Evolutionary conservation across 2,113 vertebrate species (phyloP).

Genomic region (Isichthys henryi): DNA sequence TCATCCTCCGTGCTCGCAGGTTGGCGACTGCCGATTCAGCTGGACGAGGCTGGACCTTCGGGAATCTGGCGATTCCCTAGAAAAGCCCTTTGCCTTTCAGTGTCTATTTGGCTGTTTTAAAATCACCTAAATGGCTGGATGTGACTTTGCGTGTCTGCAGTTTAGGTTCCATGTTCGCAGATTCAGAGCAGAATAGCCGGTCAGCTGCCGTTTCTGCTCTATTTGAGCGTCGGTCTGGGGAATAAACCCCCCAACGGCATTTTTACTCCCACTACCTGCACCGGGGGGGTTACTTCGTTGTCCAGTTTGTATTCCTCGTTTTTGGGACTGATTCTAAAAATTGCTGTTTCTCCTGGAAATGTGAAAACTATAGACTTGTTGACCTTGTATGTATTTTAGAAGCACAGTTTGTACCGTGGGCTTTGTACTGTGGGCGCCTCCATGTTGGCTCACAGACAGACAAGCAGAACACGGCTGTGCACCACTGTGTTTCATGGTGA

Average conservation of each 20-base stretch:
- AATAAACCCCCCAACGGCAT: background rate
- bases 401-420: background rate
- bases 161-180: background rate
- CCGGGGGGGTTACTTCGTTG: background rate
- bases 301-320: background rate
- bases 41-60: background rate
- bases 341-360: background rate
- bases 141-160: background rate
- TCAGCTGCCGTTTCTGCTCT: background rate
- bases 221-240: background rate
- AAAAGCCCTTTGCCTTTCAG: background rate
- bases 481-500: too few relatives aligned
- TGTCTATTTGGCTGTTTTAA: background rate
- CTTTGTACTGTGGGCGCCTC: background rate
- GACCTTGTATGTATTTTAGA: background rate
- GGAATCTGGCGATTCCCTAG: background rate
- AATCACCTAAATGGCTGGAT: background rate
- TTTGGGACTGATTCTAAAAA: background rate
- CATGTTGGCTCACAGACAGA: background rate
- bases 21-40: background rate
- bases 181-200: background rate
- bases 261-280: background rate
- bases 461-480: background rate
- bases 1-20: background rate
- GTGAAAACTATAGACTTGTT: background rate